Evolutionary conservation across 2,888 invertebrate genomes (phyloP), one percentile per base, ranked within the genome.

Genomic region (Nomada ferruginata): DNA sequence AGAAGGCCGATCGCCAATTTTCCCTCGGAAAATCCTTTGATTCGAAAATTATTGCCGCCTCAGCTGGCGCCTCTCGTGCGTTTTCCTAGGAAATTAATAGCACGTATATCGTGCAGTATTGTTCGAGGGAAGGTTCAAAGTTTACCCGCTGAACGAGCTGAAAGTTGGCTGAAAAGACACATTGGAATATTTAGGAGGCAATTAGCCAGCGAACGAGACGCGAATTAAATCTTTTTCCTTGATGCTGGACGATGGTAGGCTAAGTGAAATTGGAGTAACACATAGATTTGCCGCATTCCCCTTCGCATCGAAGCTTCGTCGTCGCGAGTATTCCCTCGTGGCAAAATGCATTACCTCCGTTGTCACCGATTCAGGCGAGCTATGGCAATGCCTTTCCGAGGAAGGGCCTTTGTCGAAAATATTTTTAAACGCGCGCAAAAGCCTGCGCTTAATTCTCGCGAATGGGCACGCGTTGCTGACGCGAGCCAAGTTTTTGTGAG

Each of bases 171-270:
- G n/a, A 47, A 76, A 59, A 59, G 77, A 26, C 53, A 26, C 53
- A 70, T 20, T 53, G 69, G 77, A 70, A 79, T 77, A 70, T 77
- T 53, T 64, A 60, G 59, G 65, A 50, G 70, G 70, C 52, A 76
- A 76, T 79, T 53, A 76, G 69, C 69, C 77, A 52, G 42, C 29
- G 55, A 52, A 29, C 61, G 20, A 36, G 18, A 23, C 26, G 42
- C 42, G 52, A 18, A 42, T 26, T 57, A 47, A 44, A 55, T 20
- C 57, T 7, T 18, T 29, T 64, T 64, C 42, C 53, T 68, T 18
- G 60, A 50, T 26, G 72, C 9, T 29, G n/a, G 66, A n/a, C 29
- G 55, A 64, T 50, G 42, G 36, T n/a, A 29, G 52, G 20, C 52
- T 2, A 23, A 57, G 59, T 23, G 15, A 47, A 66, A 50, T 59